Conservation (phyloP, 2,797 vertebrate genomes). For the Gadopsis marmoratus region DNA sequence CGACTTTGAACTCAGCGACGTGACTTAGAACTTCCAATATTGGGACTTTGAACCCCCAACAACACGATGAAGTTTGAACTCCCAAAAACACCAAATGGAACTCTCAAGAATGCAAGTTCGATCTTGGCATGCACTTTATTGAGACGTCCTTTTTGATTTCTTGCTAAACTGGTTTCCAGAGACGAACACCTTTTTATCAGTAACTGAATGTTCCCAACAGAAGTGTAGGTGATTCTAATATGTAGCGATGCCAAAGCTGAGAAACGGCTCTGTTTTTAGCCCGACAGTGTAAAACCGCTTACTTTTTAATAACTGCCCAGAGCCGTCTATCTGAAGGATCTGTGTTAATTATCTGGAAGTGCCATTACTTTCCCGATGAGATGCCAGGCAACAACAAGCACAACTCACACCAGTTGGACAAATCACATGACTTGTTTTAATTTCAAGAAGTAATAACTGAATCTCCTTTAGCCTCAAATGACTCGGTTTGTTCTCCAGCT, state of each 20-base stretch:
- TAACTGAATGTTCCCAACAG: neutral
- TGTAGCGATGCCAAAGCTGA: neutral
- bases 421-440: rapidly evolving
- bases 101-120: too few relatives aligned
- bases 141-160: neutral
- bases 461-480: neutral
- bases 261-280: neutral
- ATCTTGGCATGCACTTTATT: neutral
- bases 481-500: neutral
- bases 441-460: neutral
- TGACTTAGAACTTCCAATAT: neutral
- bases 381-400: conserved; percentile 7
- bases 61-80: neutral
- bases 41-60: neutral
- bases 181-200: neutral
- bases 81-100: too few relatives aligned
- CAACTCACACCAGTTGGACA: neutral
- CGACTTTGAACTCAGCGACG: too few relatives aligned
- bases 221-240: neutral
- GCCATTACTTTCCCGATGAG: neutral
- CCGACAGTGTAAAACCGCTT: conserved; percentile 1
- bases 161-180: neutral
- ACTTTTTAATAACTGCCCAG: neutral
- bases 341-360: neutral
- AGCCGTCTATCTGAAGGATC: neutral